Evolutionary conservation across 2,888 invertebrate genomes (phyloP).

Genomic region (Pterobdella sp.): DNA sequence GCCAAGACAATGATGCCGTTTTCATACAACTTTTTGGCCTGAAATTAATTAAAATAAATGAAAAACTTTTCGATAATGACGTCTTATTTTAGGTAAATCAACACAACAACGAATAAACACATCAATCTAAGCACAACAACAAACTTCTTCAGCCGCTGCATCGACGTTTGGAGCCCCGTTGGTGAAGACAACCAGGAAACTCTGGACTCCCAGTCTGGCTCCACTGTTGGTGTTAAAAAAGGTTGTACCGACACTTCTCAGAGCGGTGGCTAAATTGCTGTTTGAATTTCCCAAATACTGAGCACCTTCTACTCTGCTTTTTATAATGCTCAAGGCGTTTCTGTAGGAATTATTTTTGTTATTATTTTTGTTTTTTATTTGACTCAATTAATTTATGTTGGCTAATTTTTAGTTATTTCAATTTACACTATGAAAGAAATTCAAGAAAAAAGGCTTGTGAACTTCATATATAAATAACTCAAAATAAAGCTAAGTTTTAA

Average conservation of each 20-base stretch:
- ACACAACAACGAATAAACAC: neutral
- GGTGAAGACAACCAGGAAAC: slow-evolving; percentile 25
- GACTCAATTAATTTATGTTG: too few relatives aligned
- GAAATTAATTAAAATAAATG: neutral
- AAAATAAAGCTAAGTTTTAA: too few relatives aligned
- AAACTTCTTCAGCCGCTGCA: slow-evolving; percentile 16
- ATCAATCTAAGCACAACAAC: too few relatives aligned
- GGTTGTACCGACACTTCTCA: neutral
- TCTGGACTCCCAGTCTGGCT: slow-evolving; percentile 25
- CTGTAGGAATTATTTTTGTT: neutral
- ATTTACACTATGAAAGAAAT: too few relatives aligned
- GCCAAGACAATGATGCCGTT: slow-evolving; percentile 21
- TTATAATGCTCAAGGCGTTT: slow-evolving; percentile 9
- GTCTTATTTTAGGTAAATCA: neutral
- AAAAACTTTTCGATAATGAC: too few relatives aligned
- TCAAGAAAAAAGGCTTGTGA: too few relatives aligned
- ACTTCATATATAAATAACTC: too few relatives aligned
- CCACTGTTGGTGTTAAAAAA: slow-evolving; percentile 22
- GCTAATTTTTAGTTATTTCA: too few relatives aligned
- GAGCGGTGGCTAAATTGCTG: slow-evolving; percentile 9
- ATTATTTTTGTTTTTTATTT: too few relatives aligned
- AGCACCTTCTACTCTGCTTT: neutral
- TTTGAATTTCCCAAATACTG: neutral
- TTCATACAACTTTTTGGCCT: neutral
- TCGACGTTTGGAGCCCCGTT: slow-evolving; percentile 12